A percentile compares a stretch with the other conserved stretches of the same genome.
Evolutionary conservation across 2,888 invertebrate species (phyloP).

Genomic region (Abrostola triplasia): DNA sequence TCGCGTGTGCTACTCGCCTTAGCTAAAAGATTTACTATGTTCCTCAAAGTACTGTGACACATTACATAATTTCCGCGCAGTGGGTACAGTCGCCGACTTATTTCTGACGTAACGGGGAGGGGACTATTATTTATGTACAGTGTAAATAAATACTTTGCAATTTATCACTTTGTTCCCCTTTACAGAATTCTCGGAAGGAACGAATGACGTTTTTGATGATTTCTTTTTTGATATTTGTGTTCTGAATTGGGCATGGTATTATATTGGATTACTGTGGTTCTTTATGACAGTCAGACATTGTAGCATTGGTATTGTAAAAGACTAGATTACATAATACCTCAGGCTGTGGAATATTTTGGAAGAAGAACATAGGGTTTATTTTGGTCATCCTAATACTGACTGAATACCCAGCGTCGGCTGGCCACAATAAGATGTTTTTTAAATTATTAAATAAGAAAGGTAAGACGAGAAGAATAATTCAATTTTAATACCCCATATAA

Average conservation of each 20-base stretch:
- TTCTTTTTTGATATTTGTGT: conserved; percentile 14
- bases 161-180: conserved; percentile 46
- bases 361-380: no score
- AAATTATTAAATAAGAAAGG: no score
- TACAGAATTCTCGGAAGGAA: conserved; percentile 19
- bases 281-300: conserved; percentile 5
- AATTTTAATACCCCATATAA: neutral
- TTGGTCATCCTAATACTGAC: no score
- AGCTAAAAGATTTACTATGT: conserved; percentile 11
- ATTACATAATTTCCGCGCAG: conserved; percentile 47
- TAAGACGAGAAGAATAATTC: neutral
- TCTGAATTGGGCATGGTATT: conserved; percentile 26
- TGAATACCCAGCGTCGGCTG: neutral
- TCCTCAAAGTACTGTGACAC: conserved; percentile 39
- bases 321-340: no score
- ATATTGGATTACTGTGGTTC: conserved; percentile 12
- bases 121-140: conserved; percentile 47
- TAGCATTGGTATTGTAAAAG: no score
- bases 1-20: neutral
- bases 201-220: conserved; percentile 25
- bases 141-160: conserved; percentile 52
- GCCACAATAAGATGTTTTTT: no score
- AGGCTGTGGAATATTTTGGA: no score
- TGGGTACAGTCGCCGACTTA: conserved; percentile 34
- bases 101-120: conserved; percentile 9